Conservation (phyloP, 2,888 invertebrate genomes). For the Apotomis turbidana region DNA sequence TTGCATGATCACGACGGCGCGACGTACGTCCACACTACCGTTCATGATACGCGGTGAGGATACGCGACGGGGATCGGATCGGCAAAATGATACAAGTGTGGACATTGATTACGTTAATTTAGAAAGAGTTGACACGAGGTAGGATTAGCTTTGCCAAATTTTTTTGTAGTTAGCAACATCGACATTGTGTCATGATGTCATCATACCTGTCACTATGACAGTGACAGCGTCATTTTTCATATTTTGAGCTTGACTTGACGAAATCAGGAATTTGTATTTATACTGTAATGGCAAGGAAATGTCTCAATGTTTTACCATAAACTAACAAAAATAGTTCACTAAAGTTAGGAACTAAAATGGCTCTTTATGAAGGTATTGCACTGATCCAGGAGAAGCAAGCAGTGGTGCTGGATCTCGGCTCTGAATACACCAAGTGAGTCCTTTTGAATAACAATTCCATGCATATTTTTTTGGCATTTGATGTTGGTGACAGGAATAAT, state of each 20-base stretch:
- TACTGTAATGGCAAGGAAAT: neutral
- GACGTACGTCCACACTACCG: no score
- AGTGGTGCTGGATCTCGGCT: slow-evolving; percentile 95
- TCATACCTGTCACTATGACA: neutral
- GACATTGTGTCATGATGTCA: slow-evolving; percentile 8
- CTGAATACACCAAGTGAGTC: slow-evolving; percentile 95
- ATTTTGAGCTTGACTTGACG: neutral
- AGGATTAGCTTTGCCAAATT: no score
- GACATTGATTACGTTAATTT: no score
- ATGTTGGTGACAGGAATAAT: no score
- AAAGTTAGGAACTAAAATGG: slow-evolving; percentile 74
- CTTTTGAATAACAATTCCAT: no score
- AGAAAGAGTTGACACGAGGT: no score
- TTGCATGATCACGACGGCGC: no score
- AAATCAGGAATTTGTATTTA: neutral
- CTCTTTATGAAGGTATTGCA: slow-evolving; percentile 91
- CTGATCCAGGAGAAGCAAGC: slow-evolving; percentile 94
- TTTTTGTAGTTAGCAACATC: slow-evolving; percentile 16
- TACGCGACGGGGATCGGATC: no score
- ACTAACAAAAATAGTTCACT: neutral
- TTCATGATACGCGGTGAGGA: no score
- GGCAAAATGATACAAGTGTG: no score
- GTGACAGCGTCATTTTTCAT: neutral
- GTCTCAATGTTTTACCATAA: slow-evolving; percentile 6
- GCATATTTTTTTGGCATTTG: no score